Base-by-base conservation (phyloP, 2,888 invertebrate genomes). In the Invenusta paracnida region DNA sequence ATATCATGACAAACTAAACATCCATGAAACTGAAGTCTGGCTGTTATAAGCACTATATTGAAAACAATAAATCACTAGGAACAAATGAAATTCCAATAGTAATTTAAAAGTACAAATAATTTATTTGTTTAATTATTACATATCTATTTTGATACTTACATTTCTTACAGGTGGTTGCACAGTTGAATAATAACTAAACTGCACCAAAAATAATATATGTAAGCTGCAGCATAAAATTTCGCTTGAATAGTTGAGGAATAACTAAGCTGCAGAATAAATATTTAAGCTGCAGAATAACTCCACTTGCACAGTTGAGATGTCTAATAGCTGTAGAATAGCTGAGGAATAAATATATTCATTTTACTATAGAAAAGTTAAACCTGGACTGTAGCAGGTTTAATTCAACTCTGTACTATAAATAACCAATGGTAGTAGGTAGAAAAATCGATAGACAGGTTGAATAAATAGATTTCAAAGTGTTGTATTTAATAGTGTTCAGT, bases 161-260 rank as follows among this genome's bases (percentile, higher is more conserved):
- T 48, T 48, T 48, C 17, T 48, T 11, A 73, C 73, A 73, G 23
- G 73, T 23, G 73, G 73, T 73, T 73, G 73, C 73, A 13, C 73
- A 73, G 73, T 73, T 73, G 73, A 73, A 73, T 5, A 73, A 73
- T 73, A 73, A 73, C 73, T n/a, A 73, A 73, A 25, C 73, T 73
- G 73, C 73, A 73, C 11, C 23, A 73, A 73, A 73, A 73, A 73
- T 73, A 73, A 23, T 25, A 73, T 73, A 73, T 73, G 5, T 73
- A 73, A 73, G 73, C 73, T 73, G 73, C 73, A 73, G 73, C 73
- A 73, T 73, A 73, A 73, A 73, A 73, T 73, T 73, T 73, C 73
- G 73, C 23, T 73, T 73, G 73, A 5, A 73, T 73, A 73, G 73
- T 73, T 73, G 73, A 73, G 73, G 73, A 73, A 73, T 73, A 73